Percentiles rank a stretch among this genome's conserved stretches.
These are phyloP conservation scores for Neodiprion fabricii DNA, from an alignment of 1,140 invertebrate species.

Conservation along the genomic window DNA sequence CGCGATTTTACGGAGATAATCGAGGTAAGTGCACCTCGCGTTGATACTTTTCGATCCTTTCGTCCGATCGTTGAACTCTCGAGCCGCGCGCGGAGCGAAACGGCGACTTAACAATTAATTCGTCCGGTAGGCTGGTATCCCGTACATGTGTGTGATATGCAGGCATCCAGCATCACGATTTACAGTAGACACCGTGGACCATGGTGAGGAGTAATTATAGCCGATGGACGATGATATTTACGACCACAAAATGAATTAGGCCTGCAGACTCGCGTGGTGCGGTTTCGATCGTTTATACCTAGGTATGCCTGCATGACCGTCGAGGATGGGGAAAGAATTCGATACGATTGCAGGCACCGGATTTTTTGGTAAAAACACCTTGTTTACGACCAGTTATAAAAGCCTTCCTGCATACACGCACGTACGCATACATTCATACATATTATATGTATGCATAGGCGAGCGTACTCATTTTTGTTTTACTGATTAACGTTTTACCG, in stretches of 20 bases:
- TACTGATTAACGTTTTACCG: conserved; percentile 41
- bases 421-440: background rate
- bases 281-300: background rate
- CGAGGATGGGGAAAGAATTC: too few relatives aligned
- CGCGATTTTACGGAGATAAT: too few relatives aligned
- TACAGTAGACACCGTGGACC: too few relatives aligned
- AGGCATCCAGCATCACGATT: background rate
- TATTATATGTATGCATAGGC: too few relatives aligned
- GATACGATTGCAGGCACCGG: too few relatives aligned
- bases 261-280: background rate
- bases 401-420: background rate
- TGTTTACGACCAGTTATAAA: conserved; percentile 6
- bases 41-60: background rate
- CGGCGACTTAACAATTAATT: too few relatives aligned
- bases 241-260: background rate
- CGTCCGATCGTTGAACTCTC: background rate
- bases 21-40: too few relatives aligned
- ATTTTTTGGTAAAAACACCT: background rate
- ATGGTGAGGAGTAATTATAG: background rate
- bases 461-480: background rate
- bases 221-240: background rate
- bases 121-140: too few relatives aligned
- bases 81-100: too few relatives aligned
- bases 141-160: too few relatives aligned
- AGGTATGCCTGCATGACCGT: too few relatives aligned